Base-by-base conservation (phyloP, 1,140 invertebrate species). In the Drosophila littoralis region DNA sequence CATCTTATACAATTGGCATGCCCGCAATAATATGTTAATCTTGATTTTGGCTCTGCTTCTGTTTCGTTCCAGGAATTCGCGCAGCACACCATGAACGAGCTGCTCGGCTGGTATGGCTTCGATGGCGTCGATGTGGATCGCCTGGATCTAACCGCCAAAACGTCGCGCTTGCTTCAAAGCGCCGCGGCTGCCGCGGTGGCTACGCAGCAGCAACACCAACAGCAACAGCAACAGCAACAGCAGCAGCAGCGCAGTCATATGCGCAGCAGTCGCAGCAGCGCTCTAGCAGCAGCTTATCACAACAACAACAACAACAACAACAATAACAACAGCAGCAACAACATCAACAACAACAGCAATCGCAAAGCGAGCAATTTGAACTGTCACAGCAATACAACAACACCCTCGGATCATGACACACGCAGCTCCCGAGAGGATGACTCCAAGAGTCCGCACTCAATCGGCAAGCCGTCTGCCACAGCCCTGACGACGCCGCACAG, bases 81-180 rank as follows among this genome's bases (percentile, higher is more conserved):
- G 0, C 96, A 97, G 83, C 96, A 96, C 38, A 96, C 97, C 7
- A 97, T 98, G 96, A 98, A 97, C 81, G 97, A 98, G 90, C 93
- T 98, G 58, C 93, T 98, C 8, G 97, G 97, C 42, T 97, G 96
- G 96, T 98, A 98, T 92, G 97, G 97, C 1, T 97, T 97, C 90
- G 96, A 96, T 74, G 95, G 95, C 79, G 93, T 95, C 15, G 81
- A 95, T 91, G 82, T 85, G 67, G 94, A 95, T 92, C 86, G 91
- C 7, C 55, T 92, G 93, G 93, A 77, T 82, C 92, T 76, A 12
- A 64, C 91, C 71, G 75, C 91, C 15, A 86, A 91, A 58, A 91
- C 91, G 6, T 91, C 91, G 12, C 81, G 85, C 9, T 54, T 92
- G 40, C 63, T 92, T 38, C 88, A 92, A 35, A 86, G 88, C 51